Evolutionary conservation across 2,797 vertebrate species (phyloP).

Genomic region (Enteromius trimaculatus): DNA sequence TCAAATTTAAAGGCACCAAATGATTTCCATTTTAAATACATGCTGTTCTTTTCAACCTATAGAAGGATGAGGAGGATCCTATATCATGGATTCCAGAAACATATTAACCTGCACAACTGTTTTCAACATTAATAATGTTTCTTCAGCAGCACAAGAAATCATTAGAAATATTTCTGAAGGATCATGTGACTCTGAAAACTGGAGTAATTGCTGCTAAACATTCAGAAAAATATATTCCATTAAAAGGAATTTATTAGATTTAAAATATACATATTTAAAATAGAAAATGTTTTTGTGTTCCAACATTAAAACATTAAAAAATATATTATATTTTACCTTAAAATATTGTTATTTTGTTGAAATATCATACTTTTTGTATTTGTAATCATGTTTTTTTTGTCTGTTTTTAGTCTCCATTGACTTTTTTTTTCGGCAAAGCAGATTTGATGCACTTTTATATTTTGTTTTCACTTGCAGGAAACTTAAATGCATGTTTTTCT

Average conservation of each 20-base stretch:
- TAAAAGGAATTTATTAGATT: background rate
- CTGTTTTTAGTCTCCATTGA: background rate
- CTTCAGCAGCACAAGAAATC: background rate
- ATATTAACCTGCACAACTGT: background rate
- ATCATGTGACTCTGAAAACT: background rate
- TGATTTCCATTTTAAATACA: background rate
- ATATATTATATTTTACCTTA: too few species aligned
- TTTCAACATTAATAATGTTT: slow-evolving; percentile 3
- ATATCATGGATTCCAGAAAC: background rate
- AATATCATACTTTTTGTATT: background rate
- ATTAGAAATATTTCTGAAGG: background rate
- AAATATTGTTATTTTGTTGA: background rate
- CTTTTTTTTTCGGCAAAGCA: background rate
- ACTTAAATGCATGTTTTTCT: background rate
- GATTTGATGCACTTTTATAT: background rate
- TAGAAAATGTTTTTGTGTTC: background rate
- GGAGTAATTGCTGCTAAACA: background rate
- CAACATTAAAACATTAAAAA: too few species aligned
- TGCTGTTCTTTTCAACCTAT: background rate
- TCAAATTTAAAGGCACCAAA: background rate
- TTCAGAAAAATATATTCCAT: background rate
- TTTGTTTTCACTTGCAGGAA: background rate
- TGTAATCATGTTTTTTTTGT: background rate
- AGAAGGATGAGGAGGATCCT: too few species aligned
- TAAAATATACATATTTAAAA: too few species aligned